phyloP scores from a whole-genome alignment of 2,797 vertebrate genomes.

The Cossypha polioptera region DNA sequence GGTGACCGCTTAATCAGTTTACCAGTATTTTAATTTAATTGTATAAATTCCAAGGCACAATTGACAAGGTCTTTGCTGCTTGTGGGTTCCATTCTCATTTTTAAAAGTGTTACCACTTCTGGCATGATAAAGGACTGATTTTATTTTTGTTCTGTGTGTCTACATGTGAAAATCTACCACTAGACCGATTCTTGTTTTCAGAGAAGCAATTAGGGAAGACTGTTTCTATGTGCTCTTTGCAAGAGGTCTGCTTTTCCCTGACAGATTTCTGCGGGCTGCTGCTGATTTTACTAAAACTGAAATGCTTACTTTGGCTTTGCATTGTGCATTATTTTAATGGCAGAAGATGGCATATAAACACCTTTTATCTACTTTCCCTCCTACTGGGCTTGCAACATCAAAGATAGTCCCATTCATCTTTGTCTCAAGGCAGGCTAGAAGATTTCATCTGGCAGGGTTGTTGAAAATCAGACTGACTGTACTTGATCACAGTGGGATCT shows the following conservation, averaged over 20 bases:
- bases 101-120: background rate
- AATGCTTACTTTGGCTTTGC: background rate
- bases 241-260: background rate
- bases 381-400: constrained; percentile 49
- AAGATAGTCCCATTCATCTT: constrained; percentile 50
- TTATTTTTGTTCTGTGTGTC: background rate
- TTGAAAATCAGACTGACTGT: constrained; percentile 56
- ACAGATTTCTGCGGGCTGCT: background rate
- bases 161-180: background rate
- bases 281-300: constrained; percentile 18
- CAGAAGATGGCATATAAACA: constrained; percentile 50
- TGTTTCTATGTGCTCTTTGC: background rate
- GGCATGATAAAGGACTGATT: background rate
- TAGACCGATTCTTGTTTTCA: background rate
- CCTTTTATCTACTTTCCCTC: constrained; percentile 62
- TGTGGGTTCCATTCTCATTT: background rate
- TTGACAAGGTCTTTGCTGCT: background rate
- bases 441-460: constrained; percentile 49
- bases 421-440: constrained; percentile 24
- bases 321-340: constrained; percentile 51
- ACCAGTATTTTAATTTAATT: background rate
- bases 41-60: background rate
- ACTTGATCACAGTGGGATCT: constrained; percentile 68
- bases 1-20: background rate
- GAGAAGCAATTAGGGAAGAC: background rate